Evolutionary conservation across 1,140 invertebrate genomes (phyloP).

Genomic region (Eciton burchellii): DNA sequence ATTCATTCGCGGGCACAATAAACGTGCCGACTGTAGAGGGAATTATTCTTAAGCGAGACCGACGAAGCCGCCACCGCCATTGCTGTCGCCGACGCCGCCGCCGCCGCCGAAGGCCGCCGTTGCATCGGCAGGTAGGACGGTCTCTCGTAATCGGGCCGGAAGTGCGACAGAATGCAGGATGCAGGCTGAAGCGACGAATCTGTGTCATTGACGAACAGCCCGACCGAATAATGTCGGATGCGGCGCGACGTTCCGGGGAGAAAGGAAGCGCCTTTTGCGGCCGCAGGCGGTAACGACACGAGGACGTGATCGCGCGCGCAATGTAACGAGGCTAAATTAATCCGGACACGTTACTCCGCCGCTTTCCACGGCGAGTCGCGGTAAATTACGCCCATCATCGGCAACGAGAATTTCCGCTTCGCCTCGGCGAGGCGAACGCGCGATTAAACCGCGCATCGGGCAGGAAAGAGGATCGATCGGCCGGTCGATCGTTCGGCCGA

Average conservation of each 20-base stretch:
- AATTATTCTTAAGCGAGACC: slow-evolving; percentile 59
- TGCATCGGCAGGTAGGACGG: slow-evolving; percentile 69
- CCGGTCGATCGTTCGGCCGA: slow-evolving; percentile 25
- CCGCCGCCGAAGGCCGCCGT: slow-evolving; percentile 32
- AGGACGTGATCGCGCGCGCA: slow-evolving; percentile 6
- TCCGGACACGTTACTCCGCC: slow-evolving; percentile 30
- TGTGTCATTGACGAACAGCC: slow-evolving; percentile 31
- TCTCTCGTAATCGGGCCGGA: slow-evolving; percentile 73
- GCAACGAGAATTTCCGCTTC: slow-evolving; percentile 50
- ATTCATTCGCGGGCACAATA: slow-evolving; percentile 72
- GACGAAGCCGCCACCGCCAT: background rate
- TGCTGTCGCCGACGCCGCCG: too few relatives aligned
- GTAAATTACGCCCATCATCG: slow-evolving; percentile 50
- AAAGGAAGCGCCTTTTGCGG: background rate
- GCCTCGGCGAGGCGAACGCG: background rate
- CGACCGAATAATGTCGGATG: background rate
- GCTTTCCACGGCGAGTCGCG: slow-evolving; percentile 32
- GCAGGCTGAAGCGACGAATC: slow-evolving; percentile 38
- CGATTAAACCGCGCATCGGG: slow-evolving; percentile 19
- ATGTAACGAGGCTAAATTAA: slow-evolving; percentile 46
- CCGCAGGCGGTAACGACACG: background rate
- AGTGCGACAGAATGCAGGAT: slow-evolving; percentile 59
- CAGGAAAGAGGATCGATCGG: background rate
- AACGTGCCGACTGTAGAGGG: slow-evolving; percentile 63
- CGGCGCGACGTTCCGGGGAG: background rate